Base-by-base conservation (phyloP, 2,113 vertebrate genomes). In the Phocoena sinus region DNA sequence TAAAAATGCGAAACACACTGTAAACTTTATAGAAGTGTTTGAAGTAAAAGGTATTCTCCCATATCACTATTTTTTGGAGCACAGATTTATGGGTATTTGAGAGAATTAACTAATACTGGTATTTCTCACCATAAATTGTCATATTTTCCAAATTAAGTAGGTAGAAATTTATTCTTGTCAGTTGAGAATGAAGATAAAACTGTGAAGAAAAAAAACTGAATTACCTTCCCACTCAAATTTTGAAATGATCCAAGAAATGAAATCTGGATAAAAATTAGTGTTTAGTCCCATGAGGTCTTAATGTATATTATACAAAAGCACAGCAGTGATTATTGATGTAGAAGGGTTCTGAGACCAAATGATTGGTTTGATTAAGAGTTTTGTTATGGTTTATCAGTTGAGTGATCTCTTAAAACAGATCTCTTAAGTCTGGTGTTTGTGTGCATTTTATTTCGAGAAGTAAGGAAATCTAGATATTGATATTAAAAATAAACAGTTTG, bases 401-500 rank as follows among this genome's bases (percentile, higher is more conserved):
- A 97, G 17, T 44, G 50, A 56, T 71, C 53, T 79, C 10, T 82
- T 92, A 91, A 77, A 90, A 83, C 26, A 47, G 36, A 50, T 47
- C 53, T 89, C 62, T 85, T 96, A 74, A 79, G 67, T 81, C 96
- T 79, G 71, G 14, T 62, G 33, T 82, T 86, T 70, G 67, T 68
- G 3, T 89, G 9, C 9, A 58, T 90, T 92, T 81, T 92, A 77
- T 89, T 74, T 97, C 83, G 73, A 86, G 50, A 93, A 91, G 31
- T 96, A 89, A 81, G 20, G 21, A 56, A 36, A 74, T 95, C 8
- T 98, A 86, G 13, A 36, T 97, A 38, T 68, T 56, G 31, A 56
- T 85, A 81, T 20, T 89, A 73, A 96, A 94, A 95, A 67, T 58
- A 83, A 93, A 91, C 33, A 91, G 60, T 95, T 96, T 68, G 76